A percentile compares a stretch with the other conserved stretches of the same genome.
These are phyloP conservation scores for Melitaea cinxia DNA, from an alignment of 1,140 invertebrate genomes.

Conservation along the genomic window DNA sequence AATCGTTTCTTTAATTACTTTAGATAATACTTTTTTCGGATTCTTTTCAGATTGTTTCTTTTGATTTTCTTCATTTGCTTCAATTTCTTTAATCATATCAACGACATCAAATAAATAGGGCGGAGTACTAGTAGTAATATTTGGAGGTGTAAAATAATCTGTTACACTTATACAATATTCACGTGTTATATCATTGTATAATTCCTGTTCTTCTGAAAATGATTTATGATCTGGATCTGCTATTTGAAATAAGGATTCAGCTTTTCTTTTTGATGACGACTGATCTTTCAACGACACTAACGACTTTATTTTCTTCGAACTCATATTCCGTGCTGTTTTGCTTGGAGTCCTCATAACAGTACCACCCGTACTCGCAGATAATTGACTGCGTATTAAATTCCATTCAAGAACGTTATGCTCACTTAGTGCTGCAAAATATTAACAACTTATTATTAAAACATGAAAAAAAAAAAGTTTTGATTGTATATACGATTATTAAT, in stretches of 20 bases:
- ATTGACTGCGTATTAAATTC: conserved; percentile 51
- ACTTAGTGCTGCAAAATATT: conserved; percentile 30
- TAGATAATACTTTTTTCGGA: conserved; percentile 50
- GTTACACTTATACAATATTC: conserved; percentile 52
- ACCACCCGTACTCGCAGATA: conserved; percentile 29
- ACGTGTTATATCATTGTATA: conserved; percentile 44
- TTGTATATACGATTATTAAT: no score
- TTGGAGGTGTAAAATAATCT: conserved; percentile 41
- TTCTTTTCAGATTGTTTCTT: conserved; percentile 54
- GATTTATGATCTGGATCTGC: conserved; percentile 37
- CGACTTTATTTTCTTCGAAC: conserved; percentile 50
- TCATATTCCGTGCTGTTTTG: conserved; percentile 43
- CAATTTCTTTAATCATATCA: conserved; percentile 55
- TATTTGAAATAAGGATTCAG: conserved; percentile 20
- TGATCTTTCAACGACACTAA: conserved; percentile 45
- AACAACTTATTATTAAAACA: neutral
- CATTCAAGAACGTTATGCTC: conserved; percentile 49
- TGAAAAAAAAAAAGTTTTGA: no score
- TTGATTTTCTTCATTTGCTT: conserved; percentile 47
- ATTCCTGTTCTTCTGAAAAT: conserved; percentile 45
- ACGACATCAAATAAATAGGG: conserved; percentile 58
- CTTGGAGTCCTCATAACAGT: conserved; percentile 42
- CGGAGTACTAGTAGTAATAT: conserved; percentile 22
- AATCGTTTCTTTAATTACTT: conserved; percentile 47
- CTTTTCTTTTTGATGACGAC: conserved; percentile 31